Evolutionary conservation across 2,113 vertebrate genomes (phyloP).

Genomic region (Sinocyclocheilus rhinocerous): DNA sequence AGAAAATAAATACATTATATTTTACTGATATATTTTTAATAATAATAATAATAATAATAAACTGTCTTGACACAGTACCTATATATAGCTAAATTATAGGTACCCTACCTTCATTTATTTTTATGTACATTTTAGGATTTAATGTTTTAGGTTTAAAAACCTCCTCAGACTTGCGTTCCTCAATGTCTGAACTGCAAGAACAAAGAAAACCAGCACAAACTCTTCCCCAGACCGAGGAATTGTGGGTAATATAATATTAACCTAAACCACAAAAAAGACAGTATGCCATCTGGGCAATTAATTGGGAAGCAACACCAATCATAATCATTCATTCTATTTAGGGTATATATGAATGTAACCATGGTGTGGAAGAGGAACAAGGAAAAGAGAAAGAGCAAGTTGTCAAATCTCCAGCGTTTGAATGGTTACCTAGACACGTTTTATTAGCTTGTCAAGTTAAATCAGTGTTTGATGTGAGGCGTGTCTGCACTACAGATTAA

Average conservation of each 20-base stretch:
- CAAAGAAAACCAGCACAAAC: background rate
- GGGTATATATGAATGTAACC: background rate
- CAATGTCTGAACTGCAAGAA: no score
- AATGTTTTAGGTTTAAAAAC: no score
- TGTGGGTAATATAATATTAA: background rate
- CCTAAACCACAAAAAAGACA: background rate
- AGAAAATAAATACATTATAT: no score
- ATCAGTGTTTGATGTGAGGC: conserved; percentile 3
- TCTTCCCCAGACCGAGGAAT: background rate
- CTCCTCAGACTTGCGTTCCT: no score
- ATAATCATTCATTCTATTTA: background rate
- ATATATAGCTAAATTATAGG: no score
- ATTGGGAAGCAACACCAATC: background rate
- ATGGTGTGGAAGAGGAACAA: background rate
- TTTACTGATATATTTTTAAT: no score
- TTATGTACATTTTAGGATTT: no score
- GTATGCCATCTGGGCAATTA: background rate
- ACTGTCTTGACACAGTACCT: no score
- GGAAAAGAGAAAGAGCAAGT: background rate
- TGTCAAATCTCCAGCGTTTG: background rate
- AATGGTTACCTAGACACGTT: background rate
- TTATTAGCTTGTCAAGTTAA: conserved; percentile 9
- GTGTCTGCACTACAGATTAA: background rate
- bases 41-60: no score
- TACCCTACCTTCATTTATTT: no score